Evolutionary conservation across 1,140 invertebrate species (phyloP).

Genomic region (Augochlora pura): DNA sequence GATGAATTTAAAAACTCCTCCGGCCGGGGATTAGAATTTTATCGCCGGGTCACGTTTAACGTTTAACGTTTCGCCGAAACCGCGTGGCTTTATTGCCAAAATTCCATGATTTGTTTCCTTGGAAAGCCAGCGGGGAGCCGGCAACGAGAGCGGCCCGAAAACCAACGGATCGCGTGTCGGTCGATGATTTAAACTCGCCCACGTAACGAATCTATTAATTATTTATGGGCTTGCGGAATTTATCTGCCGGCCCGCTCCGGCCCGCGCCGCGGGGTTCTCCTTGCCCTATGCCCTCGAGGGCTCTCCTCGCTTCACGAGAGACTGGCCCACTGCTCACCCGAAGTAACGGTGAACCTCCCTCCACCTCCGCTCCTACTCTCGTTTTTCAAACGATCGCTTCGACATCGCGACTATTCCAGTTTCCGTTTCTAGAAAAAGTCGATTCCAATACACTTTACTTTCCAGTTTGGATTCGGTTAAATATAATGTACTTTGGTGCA

Average conservation of each 20-base stretch:
- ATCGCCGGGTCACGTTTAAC: conserved; percentile 27
- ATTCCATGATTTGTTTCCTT: conserved; percentile 55
- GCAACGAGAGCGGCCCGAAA: conserved; percentile 44
- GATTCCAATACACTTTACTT: too few relatives aligned
- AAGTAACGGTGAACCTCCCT: conserved; percentile 56
- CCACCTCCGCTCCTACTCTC: not conserved
- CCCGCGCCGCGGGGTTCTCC: conserved; percentile 53
- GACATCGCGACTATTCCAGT: too few relatives aligned
- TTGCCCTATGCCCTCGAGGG: conserved; percentile 59
- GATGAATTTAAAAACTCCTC: conserved; percentile 8
- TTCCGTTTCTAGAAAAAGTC: too few relatives aligned
- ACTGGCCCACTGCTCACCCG: conserved; percentile 27
- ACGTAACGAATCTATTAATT: conserved; percentile 76
- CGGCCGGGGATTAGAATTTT: conserved; percentile 24
- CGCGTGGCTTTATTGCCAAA: conserved; percentile 54
- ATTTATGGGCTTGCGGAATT: conserved; percentile 72
- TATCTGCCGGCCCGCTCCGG: conserved; percentile 56
- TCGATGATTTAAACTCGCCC: conserved; percentile 71
- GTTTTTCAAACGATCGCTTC: not conserved
- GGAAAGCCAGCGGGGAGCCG: conserved; percentile 46
- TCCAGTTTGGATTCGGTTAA: too few relatives aligned
- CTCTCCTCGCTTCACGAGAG: conserved; percentile 18
- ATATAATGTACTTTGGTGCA: too few relatives aligned
- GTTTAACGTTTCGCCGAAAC: conserved; percentile 52
- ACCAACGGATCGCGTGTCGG: conserved; percentile 64